Evolutionary conservation across 2,113 vertebrate species (phyloP).

Genomic region (Pipa parva): DNA sequence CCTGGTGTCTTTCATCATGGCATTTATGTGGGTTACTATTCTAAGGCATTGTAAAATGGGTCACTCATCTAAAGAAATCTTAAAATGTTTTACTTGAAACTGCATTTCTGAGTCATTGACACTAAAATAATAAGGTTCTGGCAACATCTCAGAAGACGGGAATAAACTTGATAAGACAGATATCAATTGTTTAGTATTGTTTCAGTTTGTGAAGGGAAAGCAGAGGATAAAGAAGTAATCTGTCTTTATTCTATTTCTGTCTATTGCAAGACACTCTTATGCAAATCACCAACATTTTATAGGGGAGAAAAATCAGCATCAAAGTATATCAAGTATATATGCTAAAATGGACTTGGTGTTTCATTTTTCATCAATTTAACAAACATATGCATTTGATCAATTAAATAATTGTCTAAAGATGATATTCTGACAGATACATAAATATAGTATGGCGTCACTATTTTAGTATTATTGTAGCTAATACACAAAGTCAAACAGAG

Average conservation of each 20-base stretch:
- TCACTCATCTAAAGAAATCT: too few relatives aligned
- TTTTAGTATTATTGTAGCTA: neutral
- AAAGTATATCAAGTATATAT: conserved; percentile 2
- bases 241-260: conserved; percentile 5
- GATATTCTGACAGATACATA: conserved; percentile 16
- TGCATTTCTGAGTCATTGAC: too few relatives aligned
- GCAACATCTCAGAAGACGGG: neutral
- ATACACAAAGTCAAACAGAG: neutral
- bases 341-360: neutral
- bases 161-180: neutral
- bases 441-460: conserved; percentile 9
- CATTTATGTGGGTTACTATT: neutral
- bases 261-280: conserved; percentile 8
- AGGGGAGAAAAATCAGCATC: neutral
- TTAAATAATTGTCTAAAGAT: conserved; percentile 21
- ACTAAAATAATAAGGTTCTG: neutral
- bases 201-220: conserved; percentile 15
- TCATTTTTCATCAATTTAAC: neutral
- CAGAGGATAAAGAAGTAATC: neutral
- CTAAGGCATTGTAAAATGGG: too few relatives aligned
- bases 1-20: too few relatives aligned
- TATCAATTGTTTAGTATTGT: neutral
- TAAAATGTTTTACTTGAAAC: too few relatives aligned
- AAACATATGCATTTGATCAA: conserved; percentile 24
- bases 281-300: conserved; percentile 21